These are phyloP conservation scores for Perognathus longimembris DNA, from an alignment of 2,113 vertebrate species.

Conservation along the genomic window DNA sequence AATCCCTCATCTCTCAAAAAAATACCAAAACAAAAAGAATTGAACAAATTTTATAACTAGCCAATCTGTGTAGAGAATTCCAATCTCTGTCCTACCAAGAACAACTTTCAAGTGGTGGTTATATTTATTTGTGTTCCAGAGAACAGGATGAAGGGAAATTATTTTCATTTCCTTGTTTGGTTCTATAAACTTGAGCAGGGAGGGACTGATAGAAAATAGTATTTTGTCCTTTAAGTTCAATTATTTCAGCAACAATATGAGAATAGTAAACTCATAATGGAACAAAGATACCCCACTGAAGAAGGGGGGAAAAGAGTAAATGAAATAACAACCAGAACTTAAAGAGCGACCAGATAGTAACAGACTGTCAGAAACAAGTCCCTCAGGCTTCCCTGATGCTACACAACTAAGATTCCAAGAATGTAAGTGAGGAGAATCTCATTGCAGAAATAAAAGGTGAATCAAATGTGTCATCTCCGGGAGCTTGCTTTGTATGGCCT, in stretches of 20 bases:
- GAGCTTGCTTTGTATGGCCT: not conserved
- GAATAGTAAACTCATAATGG: conserved; percentile 21
- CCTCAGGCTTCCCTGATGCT: conserved; percentile 3
- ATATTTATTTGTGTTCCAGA: conserved; percentile 31
- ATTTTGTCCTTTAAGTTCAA: conserved; percentile 41
- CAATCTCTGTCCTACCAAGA: not conserved
- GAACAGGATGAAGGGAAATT: not conserved
- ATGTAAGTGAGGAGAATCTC: conserved; percentile 29
- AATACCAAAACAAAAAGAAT: conserved; percentile 46
- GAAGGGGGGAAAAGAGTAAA: conserved; percentile 34
- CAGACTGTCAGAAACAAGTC: not conserved
- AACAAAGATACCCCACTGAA: conserved; percentile 43
- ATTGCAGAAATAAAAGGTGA: conserved; percentile 21
- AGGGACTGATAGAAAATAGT: not conserved
- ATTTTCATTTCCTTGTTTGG: conserved; percentile 22
- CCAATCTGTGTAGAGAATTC: conserved; percentile 11
- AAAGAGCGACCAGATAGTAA: not conserved
- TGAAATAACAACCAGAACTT: not conserved
- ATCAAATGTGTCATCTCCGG: not conserved
- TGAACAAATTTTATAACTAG: conserved; percentile 36
- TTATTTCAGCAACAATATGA: conserved; percentile 41
- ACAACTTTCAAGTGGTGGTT: not conserved
- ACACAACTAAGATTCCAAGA: conserved; percentile 44
- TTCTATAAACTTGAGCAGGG: conserved; percentile 3
- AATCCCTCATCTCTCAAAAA: conserved; percentile 36